These are phyloP conservation scores for Syngnathus acus DNA, from an alignment of 2,797 vertebrate species.

Conservation along the genomic window DNA sequence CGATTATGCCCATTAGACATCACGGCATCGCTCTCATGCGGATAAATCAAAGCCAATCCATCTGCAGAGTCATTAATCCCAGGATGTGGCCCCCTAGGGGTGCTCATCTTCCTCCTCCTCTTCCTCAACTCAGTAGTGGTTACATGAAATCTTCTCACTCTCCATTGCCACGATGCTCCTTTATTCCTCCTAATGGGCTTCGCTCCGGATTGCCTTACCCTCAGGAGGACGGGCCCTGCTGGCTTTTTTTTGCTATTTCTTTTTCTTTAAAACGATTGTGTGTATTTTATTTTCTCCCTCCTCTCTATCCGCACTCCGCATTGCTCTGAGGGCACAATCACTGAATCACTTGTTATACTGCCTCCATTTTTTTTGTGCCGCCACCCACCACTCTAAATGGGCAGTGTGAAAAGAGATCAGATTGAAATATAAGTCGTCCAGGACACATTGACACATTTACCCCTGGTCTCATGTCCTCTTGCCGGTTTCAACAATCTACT, in stretches of 20 bases:
- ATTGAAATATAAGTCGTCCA: slow-evolving; percentile 25
- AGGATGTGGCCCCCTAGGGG: slow-evolving; percentile 31
- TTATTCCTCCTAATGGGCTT: slow-evolving; percentile 50
- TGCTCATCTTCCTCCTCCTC: slow-evolving; percentile 27
- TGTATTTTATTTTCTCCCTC: background rate
- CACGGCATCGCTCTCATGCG: slow-evolving; percentile 33
- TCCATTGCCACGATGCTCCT: slow-evolving; percentile 14
- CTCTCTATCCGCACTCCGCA: slow-evolving; percentile 17
- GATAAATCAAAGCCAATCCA: slow-evolving; percentile 50
- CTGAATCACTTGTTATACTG: slow-evolving; percentile 20
- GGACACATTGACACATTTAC: slow-evolving; percentile 43
- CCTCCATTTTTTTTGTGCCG: slow-evolving; percentile 23
- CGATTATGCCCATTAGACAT: slow-evolving; percentile 37
- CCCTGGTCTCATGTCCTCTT: background rate
- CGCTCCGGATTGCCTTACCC: slow-evolving; percentile 22
- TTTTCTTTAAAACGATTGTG: background rate
- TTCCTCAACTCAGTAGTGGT: slow-evolving; percentile 34
- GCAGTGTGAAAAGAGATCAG: slow-evolving; percentile 12
- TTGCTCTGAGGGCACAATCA: slow-evolving; percentile 24
- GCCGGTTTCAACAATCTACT: too few species aligned
- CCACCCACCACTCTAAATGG: slow-evolving; percentile 13
- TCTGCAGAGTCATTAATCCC: slow-evolving; percentile 56
- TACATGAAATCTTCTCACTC: slow-evolving; percentile 34
- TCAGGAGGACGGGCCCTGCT: slow-evolving; percentile 34
- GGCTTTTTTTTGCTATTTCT: slow-evolving; percentile 9